phyloP scores from a whole-genome alignment of 53 echinoderm and acorn worm genomes.

The Glandiceps talaboti region DNA sequence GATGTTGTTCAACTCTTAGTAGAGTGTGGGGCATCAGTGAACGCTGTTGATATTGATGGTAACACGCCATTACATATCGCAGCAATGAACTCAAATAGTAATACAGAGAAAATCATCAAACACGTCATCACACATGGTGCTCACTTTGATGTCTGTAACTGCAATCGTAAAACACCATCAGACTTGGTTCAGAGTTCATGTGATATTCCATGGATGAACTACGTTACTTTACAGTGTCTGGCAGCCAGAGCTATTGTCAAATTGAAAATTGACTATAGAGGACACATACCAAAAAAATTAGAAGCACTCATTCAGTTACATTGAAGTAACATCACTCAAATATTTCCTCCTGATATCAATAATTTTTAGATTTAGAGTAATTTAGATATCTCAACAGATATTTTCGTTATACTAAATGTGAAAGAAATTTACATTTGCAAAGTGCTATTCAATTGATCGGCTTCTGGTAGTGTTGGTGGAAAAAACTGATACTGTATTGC shows the following conservation, averaged over 20 bases:
- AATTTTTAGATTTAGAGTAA: too few species aligned
- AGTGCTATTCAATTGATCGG: too few species aligned
- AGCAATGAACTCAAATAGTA: conserved; percentile 20
- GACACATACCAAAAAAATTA: conserved; percentile 61
- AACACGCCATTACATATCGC: conserved; percentile 76
- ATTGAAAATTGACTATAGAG: conserved; percentile 46
- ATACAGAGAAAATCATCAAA: conserved; percentile 39
- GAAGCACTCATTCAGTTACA: conserved; percentile 78
- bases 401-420: too few species aligned
- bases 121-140: conserved; percentile 59
- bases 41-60: conserved; percentile 41
- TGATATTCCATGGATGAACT: conserved; percentile 69
- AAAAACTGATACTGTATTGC: too few species aligned
- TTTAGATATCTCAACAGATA: too few species aligned
- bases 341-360: background rate
- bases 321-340: background rate
- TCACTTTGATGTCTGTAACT: conserved; percentile 69
- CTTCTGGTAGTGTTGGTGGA: too few species aligned
- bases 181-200: conserved; percentile 50
- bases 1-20: conserved; percentile 61
- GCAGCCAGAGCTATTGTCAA: conserved; percentile 54
- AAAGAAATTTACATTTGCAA: too few species aligned
- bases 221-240: conserved; percentile 74
- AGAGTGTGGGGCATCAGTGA: conserved; percentile 61
- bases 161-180: conserved; percentile 41